Evolutionary conservation across 2,888 invertebrate genomes (phyloP), one percentile per base, ranked within the genome.

Genomic region (Baccha elongata): DNA sequence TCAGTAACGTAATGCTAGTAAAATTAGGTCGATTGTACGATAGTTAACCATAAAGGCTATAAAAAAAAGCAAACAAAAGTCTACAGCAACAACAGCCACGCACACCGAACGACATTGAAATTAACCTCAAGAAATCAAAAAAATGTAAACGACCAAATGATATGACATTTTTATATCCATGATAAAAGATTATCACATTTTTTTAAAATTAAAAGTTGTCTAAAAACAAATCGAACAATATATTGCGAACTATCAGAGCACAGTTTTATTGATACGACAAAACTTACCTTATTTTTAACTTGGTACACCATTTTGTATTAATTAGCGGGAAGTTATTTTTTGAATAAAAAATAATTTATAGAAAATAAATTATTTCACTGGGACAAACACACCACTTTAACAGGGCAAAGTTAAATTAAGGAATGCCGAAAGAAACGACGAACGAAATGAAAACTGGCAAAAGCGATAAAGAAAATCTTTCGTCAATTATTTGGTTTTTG

Each of bases 241-340:
- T 17, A 55, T 55, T 37, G n/a, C 13, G 3, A n/a, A 10, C 35
- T 55, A 35, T 13, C 21, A 55, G 53, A 15, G 3, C 68, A 37
- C 10, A 13, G 7, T 42, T 42, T 11, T 29, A 37, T 50, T 44
- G n/a, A 48, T n/a, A n/a, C n/a, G n/a, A n/a, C n/a, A 15, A 32
- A 76, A 86, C 89, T 88, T 86, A 89, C 89, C 87, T 85, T 85
- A 86, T 85, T 87, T 85, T 88, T 89, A 17, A 89, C 88, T 68
- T 86, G 71, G 86, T 89, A 88, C 86, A 89, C 90, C 89, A 89
- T 89, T 87, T 88, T 89, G 60, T 55, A 64, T 85, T 79, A 69
- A 69, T 72, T 75, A 69, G 68, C 64, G 64, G 58, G 46, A 55
- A 23, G 48, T 68, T 37, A 67, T 40, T 68, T 60, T 58, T 55